These are phyloP conservation scores for Drosophila basisetae DNA, from an alignment of 2,888 invertebrate genomes.

Conservation along the genomic window DNA sequence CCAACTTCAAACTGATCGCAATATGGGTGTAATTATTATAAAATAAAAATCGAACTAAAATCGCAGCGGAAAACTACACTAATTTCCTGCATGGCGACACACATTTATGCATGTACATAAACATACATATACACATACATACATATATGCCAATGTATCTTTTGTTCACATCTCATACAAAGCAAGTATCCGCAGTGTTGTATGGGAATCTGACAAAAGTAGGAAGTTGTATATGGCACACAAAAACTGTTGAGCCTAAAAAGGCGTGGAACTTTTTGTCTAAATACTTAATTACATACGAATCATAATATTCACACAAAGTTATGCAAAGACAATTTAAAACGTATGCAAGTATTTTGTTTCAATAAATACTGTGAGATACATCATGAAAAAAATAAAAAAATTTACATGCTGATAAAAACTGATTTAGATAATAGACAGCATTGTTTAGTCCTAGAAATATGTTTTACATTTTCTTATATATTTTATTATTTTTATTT, in stretches of 20 bases:
- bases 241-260: background rate
- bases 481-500: background rate
- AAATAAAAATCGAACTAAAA: slow-evolving; percentile 58
- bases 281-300: slow-evolving; percentile 3
- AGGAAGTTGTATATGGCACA: slow-evolving; percentile 37
- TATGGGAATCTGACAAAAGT: slow-evolving; percentile 31
- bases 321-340: background rate
- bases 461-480: background rate
- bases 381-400: background rate
- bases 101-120: background rate
- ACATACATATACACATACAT: background rate
- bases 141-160: background rate
- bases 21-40: slow-evolving; percentile 70
- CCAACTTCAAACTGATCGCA: slow-evolving; percentile 40
- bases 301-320: background rate
- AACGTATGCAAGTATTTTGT: background rate
- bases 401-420: background rate
- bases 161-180: background rate
- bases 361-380: background rate
- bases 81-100: slow-evolving; percentile 68
- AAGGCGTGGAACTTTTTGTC: slow-evolving; percentile 1
- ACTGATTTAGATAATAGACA: background rate
- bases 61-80: slow-evolving; percentile 48
- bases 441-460: background rate
- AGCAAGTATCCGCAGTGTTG: slow-evolving; percentile 34